These are phyloP conservation scores for Orbicella faveolata DNA, from an alignment of 64 coral and sea anemone genomes.

Conservation along the genomic window DNA sequence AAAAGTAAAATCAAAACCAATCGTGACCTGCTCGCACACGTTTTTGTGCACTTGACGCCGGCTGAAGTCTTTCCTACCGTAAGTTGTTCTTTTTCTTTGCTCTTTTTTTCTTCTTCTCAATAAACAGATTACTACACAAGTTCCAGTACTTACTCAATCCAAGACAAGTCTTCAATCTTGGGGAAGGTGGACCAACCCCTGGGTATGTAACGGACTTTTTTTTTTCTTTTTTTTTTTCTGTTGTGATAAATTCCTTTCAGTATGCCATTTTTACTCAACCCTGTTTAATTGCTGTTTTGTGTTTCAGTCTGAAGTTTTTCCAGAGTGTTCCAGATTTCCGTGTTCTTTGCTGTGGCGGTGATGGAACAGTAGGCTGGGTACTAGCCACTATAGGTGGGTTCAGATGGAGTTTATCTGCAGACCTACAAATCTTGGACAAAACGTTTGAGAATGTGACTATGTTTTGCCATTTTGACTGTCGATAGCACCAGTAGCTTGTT, in stretches of 20 bases:
- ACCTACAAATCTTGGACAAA: too few relatives aligned
- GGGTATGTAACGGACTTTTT: slow-evolving; percentile 54
- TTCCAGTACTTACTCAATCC: slow-evolving; percentile 98
- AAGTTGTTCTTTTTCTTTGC: background rate
- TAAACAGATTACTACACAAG: slow-evolving; percentile 82
- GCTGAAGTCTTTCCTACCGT: too few relatives aligned
- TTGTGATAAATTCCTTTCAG: background rate
- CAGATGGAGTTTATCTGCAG: background rate
- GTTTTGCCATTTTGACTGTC: too few relatives aligned
- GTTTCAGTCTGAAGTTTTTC: slow-evolving; percentile 94
- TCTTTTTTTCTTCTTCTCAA: background rate
- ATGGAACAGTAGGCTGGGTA: slow-evolving; percentile 98
- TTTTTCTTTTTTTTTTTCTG: background rate
- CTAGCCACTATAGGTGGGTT: slow-evolving; percentile 86
- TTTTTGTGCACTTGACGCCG: too few relatives aligned
- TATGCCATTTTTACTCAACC: too few relatives aligned
- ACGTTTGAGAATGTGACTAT: too few relatives aligned
- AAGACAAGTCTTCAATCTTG: slow-evolving; percentile 98
- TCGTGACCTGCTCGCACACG: too few relatives aligned
- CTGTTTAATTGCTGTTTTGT: background rate
- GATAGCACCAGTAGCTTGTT: too few relatives aligned
- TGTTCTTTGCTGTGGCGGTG: slow-evolving; percentile 97
- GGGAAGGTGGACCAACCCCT: slow-evolving; percentile 85
- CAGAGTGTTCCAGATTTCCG: slow-evolving; percentile 72
- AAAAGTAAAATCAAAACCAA: too few relatives aligned